phyloP scores from a whole-genome alignment of 2,888 invertebrate species.

The Phorcus lineatus region DNA sequence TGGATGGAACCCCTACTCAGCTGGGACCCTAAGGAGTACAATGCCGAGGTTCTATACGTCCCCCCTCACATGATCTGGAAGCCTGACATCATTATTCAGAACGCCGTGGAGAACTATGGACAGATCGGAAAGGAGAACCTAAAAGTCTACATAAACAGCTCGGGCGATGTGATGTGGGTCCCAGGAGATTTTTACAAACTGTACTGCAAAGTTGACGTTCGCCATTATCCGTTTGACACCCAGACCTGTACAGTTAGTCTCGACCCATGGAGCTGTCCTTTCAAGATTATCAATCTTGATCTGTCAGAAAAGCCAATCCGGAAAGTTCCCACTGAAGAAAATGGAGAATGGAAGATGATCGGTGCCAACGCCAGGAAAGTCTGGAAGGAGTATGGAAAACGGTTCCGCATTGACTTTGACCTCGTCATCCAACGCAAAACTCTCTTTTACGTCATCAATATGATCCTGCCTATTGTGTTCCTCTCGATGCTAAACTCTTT shows the following conservation, averaged over 20 bases:
- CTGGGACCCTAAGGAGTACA: constrained; percentile 1
- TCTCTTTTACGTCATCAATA: constrained; percentile 11
- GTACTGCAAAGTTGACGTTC: constrained; percentile 10
- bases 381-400: background rate
- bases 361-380: background rate
- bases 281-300: background rate
- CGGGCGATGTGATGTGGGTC: background rate
- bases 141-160: background rate
- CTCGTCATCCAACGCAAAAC: background rate
- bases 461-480: constrained; percentile 8
- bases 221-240: background rate
- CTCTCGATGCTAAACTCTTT: constrained; percentile 2
- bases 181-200: constrained; percentile 1
- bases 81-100: background rate
- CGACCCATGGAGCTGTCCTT: background rate
- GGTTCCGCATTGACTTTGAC: background rate
- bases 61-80: background rate
- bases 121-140: background rate
- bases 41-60: background rate
- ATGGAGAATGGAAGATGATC: background rate
- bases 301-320: background rate
- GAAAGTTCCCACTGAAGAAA: background rate
- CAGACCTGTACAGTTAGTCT: background rate
- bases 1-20: background rate
- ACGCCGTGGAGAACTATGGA: background rate